A percentile compares a stretch with the other conserved stretches of the same genome.
phyloP scores from a whole-genome alignment of 2,888 invertebrate species.

The Tachystola acroxantha region DNA sequence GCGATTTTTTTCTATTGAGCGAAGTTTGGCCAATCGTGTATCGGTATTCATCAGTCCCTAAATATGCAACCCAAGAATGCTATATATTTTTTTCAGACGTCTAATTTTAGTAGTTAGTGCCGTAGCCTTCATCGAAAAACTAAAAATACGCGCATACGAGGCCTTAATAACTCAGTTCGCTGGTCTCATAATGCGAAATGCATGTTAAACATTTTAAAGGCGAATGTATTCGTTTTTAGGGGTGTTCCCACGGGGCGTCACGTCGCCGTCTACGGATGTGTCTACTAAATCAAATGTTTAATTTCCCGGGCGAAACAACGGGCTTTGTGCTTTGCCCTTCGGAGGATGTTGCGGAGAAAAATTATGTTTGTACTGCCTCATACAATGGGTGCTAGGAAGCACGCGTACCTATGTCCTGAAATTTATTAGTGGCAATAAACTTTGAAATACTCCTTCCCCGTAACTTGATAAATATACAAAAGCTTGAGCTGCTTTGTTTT shows the following conservation, averaged over 20 bases:
- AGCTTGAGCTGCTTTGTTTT: too few relatives aligned
- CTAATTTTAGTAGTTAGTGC: too few relatives aligned
- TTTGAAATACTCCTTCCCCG: too few relatives aligned
- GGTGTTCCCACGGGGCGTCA: constrained; percentile 50
- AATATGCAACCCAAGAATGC: too few relatives aligned
- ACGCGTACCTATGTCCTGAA: background rate
- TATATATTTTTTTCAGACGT: too few relatives aligned
- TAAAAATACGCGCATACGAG: too few relatives aligned
- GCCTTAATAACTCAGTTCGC: constrained; percentile 22
- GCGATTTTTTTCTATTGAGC: too few relatives aligned
- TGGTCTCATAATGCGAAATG: constrained; percentile 39
- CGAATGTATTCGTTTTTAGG: constrained; percentile 20
- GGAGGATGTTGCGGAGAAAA: constrained; percentile 9
- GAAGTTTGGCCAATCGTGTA: too few relatives aligned
- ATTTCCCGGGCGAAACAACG: constrained; percentile 58
- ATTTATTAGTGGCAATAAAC: too few relatives aligned
- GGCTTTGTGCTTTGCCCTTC: constrained; percentile 34
- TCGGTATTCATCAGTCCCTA: too few relatives aligned
- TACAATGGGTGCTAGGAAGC: background rate
- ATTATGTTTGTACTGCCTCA: constrained; percentile 5
- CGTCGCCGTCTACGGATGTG: constrained; percentile 43
- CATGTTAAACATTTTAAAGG: constrained; percentile 44
- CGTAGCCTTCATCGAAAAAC: too few relatives aligned
- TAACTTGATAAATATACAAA: too few relatives aligned
- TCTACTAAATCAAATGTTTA: constrained; percentile 66